Percentiles rank a stretch among this genome's conserved stretches.
These are phyloP conservation scores for Pycnonotus jocosus DNA, from an alignment of 2,113 vertebrate species.

Conservation along the genomic window DNA sequence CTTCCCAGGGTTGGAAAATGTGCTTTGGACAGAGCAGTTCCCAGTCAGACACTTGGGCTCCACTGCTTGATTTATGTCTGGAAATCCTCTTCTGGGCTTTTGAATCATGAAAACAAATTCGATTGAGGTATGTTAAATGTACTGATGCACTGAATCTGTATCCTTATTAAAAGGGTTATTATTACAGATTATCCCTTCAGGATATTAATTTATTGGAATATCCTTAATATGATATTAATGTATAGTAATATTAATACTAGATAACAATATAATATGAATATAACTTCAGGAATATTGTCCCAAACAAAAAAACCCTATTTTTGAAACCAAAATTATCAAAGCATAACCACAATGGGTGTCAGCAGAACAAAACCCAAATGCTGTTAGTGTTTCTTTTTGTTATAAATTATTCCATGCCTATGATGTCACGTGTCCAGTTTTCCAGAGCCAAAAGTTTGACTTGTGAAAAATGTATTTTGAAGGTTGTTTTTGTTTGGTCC, in stretches of 20 bases:
- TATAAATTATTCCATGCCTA: background rate
- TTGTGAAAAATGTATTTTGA: background rate
- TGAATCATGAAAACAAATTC: background rate
- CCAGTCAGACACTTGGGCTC: background rate
- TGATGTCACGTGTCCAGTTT: accelerated
- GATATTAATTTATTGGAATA: background rate
- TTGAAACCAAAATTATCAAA: background rate
- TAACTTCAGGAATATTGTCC: background rate
- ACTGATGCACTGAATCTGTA: accelerated
- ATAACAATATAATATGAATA: background rate
- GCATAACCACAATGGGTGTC: background rate
- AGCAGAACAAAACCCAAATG: background rate
- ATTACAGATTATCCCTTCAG: background rate
- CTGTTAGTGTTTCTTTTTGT: background rate
- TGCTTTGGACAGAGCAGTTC: background rate
- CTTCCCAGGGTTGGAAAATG: background rate
- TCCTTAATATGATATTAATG: background rate
- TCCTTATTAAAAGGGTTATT: background rate
- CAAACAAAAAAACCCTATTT: background rate
- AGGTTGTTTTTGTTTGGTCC: background rate
- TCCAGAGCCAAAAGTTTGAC: background rate
- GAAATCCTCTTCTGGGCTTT: background rate
- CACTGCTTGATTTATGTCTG: accelerated
- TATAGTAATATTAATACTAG: too few relatives aligned
- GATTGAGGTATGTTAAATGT: background rate